Evolutionary conservation across 2,113 vertebrate genomes (phyloP).

Genomic region (Corynorhinus townsendii): DNA sequence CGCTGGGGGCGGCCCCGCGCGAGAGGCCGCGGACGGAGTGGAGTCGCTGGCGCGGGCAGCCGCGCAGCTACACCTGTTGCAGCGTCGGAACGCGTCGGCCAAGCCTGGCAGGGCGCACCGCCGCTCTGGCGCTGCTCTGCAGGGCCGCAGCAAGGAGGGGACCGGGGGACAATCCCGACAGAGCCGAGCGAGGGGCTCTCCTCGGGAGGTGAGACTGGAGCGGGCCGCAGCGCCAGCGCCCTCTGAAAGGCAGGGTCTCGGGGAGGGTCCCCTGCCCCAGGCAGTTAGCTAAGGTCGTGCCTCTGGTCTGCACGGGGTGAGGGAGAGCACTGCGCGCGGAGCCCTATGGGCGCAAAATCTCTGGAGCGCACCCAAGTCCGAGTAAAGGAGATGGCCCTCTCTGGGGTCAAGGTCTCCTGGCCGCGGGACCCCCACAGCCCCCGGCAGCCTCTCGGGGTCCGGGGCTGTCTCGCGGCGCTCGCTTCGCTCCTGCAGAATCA

Average conservation of each 20-base stretch:
- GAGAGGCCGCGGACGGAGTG: neutral
- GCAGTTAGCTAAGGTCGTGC: neutral
- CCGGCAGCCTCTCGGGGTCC: neutral
- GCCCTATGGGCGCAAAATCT: neutral
- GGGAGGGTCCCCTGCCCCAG: neutral
- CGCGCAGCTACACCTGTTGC: conserved; percentile 65
- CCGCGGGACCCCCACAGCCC: neutral
- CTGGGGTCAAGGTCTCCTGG: neutral
- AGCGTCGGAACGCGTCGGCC: neutral
- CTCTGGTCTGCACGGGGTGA: neutral
- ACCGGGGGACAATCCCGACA: neutral
- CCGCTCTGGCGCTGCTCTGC: neutral
- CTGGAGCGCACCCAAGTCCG: neutral
- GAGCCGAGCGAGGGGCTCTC: neutral
- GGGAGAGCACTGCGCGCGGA: neutral
- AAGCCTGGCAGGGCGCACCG: neutral
- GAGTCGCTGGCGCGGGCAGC: neutral
- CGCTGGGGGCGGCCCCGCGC: rapidly evolving
- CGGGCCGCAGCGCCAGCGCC: neutral
- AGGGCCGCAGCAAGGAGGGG: neutral
- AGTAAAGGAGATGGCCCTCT: neutral
- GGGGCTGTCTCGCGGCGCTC: neutral
- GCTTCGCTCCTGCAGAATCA: neutral
- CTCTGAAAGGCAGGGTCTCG: neutral
- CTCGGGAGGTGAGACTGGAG: neutral